phyloP scores from a whole-genome alignment of 2,888 invertebrate species.

The Spisula subtruncata region DNA sequence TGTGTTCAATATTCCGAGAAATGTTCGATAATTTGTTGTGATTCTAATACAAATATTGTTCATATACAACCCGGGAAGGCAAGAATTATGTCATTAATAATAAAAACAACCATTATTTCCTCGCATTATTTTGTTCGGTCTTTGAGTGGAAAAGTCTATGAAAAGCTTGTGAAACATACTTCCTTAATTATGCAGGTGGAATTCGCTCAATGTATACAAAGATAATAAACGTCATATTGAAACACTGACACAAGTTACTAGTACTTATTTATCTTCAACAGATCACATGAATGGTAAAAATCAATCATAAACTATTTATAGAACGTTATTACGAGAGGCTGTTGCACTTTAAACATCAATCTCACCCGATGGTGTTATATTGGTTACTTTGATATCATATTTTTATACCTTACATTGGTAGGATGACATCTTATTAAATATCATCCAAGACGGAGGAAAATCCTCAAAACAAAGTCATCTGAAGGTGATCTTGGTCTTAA shows the following conservation, averaged over 20 bases:
- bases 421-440: too few relatives aligned
- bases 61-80: not conserved
- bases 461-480: too few relatives aligned
- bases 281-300: not conserved
- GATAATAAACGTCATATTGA: not conserved
- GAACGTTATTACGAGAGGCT: not conserved
- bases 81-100: not conserved
- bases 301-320: not conserved
- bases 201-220: not conserved
- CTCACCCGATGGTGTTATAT: not conserved
- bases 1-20: not conserved
- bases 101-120: constrained; percentile 5
- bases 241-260: not conserved
- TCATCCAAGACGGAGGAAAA: too few relatives aligned
- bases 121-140: not conserved
- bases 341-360: not conserved
- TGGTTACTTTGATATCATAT: not conserved
- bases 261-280: not conserved
- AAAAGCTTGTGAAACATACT: not conserved
- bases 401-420: too few relatives aligned
- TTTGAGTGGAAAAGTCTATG: not conserved
- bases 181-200: constrained; percentile 10
- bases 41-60: not conserved
- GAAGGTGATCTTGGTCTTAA: too few relatives aligned
- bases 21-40: not conserved